These are phyloP conservation scores for Sarcophilus harrisii DNA, from an alignment of 2,797 vertebrate species.

Conservation along the genomic window DNA sequence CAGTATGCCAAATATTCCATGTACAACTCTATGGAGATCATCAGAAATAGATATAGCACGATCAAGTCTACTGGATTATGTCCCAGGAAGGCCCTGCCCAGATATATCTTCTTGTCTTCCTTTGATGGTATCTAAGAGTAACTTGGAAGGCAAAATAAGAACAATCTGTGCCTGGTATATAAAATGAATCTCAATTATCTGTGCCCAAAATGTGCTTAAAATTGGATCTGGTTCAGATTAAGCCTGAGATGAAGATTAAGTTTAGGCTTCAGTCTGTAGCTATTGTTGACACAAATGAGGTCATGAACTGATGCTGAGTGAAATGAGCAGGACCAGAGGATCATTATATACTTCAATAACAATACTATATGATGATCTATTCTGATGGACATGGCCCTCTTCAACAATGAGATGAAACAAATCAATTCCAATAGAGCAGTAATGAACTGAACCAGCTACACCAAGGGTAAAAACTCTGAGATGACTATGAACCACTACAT, in stretches of 20 bases:
- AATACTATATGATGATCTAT: no score
- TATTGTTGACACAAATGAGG: neutral
- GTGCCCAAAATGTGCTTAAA: neutral
- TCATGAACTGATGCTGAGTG: neutral
- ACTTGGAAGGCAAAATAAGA: slow-evolving; percentile 8
- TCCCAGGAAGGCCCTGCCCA: neutral
- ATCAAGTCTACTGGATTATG: neutral
- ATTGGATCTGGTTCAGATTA: neutral
- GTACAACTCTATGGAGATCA: neutral
- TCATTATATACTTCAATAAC: no score
- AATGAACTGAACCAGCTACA: no score
- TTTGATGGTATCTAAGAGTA: neutral
- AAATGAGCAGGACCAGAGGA: no score
- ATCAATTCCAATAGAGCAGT: no score
- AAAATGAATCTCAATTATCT: neutral
- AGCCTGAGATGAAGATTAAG: neutral
- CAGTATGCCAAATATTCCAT: neutral
- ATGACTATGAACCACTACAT: no score
- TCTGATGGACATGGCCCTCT: no score
- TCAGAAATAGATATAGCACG: neutral
- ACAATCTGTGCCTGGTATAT: neutral
- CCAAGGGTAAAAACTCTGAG: no score
- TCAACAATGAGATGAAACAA: no score
- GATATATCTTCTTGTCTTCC: neutral
- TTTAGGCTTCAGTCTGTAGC: neutral